Percentiles rank a stretch among this genome's conserved stretches.
Conservation (phyloP, 2,113 vertebrate species). For the Hippocampus zosterae region DNA sequence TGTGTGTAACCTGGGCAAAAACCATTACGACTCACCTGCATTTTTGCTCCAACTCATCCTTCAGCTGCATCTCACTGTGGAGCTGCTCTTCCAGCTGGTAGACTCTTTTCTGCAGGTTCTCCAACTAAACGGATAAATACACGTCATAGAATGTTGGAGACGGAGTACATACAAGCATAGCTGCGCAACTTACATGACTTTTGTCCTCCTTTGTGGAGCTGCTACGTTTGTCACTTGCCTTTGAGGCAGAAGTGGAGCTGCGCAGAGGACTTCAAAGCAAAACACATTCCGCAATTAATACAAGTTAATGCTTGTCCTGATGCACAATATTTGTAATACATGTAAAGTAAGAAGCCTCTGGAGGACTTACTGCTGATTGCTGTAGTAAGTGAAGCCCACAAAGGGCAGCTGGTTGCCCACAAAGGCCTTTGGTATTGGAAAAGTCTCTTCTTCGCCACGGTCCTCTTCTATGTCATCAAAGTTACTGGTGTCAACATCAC, state of each 20-base stretch:
- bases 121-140: constrained; percentile 75
- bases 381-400: constrained; percentile 98
- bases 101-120: constrained; percentile 93
- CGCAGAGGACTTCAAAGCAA: constrained; percentile 51
- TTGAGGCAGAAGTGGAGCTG: constrained; percentile 55
- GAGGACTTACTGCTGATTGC: constrained; percentile 83
- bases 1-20: neutral
- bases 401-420: constrained; percentile 98
- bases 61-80: constrained; percentile 93
- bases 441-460: constrained; percentile 96
- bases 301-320: neutral
- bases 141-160: neutral
- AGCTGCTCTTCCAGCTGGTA: constrained; percentile 95
- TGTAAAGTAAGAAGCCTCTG: neutral
- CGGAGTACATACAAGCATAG: neutral
- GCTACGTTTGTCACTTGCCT: constrained; percentile 84
- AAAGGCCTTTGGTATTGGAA: constrained; percentile 97
- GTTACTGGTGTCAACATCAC: constrained; percentile 98
- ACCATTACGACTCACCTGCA: constrained; percentile 78
- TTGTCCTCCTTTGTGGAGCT: constrained; percentile 84
- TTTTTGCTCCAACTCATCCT: constrained; percentile 97
- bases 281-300: neutral
- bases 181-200: constrained; percentile 79
- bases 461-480: constrained; percentile 98
- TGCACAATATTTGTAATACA: neutral